Evolutionary conservation across 2,888 invertebrate genomes (phyloP), one percentile per base, ranked within the genome.

Genomic region (Lepidochrysops patricia): DNA sequence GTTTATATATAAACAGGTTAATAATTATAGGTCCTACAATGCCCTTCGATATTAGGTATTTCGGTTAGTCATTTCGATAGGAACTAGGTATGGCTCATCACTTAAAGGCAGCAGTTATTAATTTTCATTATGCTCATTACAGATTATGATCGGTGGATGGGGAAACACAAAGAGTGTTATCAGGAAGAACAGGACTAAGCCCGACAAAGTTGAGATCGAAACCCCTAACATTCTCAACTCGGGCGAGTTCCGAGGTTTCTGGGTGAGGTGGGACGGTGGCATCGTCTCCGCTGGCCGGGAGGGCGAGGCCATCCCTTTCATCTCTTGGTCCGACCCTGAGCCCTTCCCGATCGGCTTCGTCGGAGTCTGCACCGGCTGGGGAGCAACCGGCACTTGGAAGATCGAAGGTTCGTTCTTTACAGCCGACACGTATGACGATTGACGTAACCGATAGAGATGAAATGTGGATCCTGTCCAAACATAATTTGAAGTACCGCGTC

Each of bases 121-220:
- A 43, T 9, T 19, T 9, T 43, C 9, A 43, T 23, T 4, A 23
- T 19, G 66, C 60, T 37, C 37, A 23, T 12, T 72, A 25, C 75
- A 93, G 93, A 77, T 97, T 58, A 95, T 97, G 84, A 91, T 97
- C 70, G 97, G 97, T 27, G 97, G 97, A 29, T 97, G 97, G 97
- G 91, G 92, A 25, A 97, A 97, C 80, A 88, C 91, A 64, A 96
- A 95, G 83, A 95, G 95, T 32, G 94, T 95, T 0, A 95, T 96
- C 74, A 93, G 96, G 62, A 93, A 92, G 74, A 95, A 96, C 84
- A 91, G 92, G 75, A 85, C 91, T 63, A 92, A 95, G 80, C 95
- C 96, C 2, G 95, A 95, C 59, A 93, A 92, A 64, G 92, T 91
- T 9, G 92, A 93, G 77, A 90, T 88, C 4, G 91, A 92, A 29